Evolutionary conservation across 2,113 vertebrate species (phyloP).

Genomic region (Erythrolamprus reginae): DNA sequence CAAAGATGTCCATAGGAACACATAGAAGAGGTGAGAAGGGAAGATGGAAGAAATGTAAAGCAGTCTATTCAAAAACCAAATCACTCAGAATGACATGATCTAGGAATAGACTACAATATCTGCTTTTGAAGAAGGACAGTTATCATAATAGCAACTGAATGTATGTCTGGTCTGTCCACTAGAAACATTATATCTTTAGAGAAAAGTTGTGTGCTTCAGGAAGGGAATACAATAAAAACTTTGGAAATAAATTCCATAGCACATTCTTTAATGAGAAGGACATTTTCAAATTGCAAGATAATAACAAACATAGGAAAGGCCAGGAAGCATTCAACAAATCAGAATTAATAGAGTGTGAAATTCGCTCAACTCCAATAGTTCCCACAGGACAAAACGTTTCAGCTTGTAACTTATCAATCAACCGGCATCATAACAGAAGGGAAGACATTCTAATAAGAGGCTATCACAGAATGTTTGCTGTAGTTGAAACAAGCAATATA

Average conservation of each 20-base stretch:
- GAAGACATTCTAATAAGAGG: slow-evolving; percentile 6
- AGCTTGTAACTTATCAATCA: slow-evolving; percentile 35
- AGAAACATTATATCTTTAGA: neutral
- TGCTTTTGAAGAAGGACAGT: neutral
- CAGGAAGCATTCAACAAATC: slow-evolving; percentile 22
- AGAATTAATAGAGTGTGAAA: slow-evolving; percentile 11
- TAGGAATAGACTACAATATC: neutral
- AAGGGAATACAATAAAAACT: neutral
- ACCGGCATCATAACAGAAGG: slow-evolving; percentile 16
- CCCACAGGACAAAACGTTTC: slow-evolving; percentile 30
- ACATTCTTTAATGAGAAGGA: neutral
- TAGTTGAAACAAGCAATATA: slow-evolving; percentile 35
- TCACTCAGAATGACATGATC: neutral
- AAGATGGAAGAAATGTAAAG: neutral
- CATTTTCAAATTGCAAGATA: neutral
- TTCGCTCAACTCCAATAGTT: slow-evolving; percentile 21
- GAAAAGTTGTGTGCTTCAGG: neutral
- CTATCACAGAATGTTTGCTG: slow-evolving; percentile 19
- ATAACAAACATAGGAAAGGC: slow-evolving; percentile 25
- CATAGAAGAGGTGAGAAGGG: neutral
- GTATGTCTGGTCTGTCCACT: neutral
- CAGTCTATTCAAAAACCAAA: neutral
- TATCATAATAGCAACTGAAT: neutral
- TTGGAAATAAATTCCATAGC: slow-evolving; percentile 25
- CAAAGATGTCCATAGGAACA: neutral